These are phyloP conservation scores for Sericinus montela DNA, from an alignment of 2,888 invertebrate species.

Conservation along the genomic window DNA sequence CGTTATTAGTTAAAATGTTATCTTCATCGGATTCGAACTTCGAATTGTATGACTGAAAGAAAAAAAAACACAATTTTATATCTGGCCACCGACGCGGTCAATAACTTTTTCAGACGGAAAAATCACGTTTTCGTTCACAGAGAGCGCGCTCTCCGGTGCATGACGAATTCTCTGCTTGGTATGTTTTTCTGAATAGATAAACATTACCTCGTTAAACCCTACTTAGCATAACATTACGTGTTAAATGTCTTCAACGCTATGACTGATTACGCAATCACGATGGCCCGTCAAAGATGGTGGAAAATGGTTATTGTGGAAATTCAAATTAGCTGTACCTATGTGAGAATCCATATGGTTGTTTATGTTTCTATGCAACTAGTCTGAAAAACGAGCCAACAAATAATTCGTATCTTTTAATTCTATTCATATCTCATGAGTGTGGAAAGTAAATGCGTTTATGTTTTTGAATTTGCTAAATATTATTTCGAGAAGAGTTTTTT, in stretches of 20 bases:
- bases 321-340: too few species aligned
- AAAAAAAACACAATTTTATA: constrained; percentile 12
- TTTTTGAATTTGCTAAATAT: too few species aligned
- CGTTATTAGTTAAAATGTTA: constrained; percentile 13
- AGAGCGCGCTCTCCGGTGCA: constrained; percentile 5
- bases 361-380: too few species aligned
- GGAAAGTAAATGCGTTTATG: too few species aligned
- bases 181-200: constrained; percentile 12
- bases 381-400: too few species aligned
- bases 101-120: constrained; percentile 18
- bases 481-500: too few species aligned
- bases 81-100: constrained; percentile 15
- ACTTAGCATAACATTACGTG: constrained; percentile 17
- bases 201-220: constrained; percentile 18
- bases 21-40: constrained; percentile 12
- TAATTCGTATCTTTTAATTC: too few species aligned
- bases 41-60: constrained; percentile 4
- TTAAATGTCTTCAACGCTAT: constrained; percentile 5
- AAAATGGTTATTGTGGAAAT: too few species aligned
- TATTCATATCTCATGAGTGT: too few species aligned
- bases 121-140: constrained; percentile 11
- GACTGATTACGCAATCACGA: constrained; percentile 11
- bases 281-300: too few species aligned
- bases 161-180: constrained; percentile 14
- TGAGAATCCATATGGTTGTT: too few species aligned